These are phyloP conservation scores for Sweltsa coloradensis DNA, from an alignment of 1,140 invertebrate species.

Conservation along the genomic window DNA sequence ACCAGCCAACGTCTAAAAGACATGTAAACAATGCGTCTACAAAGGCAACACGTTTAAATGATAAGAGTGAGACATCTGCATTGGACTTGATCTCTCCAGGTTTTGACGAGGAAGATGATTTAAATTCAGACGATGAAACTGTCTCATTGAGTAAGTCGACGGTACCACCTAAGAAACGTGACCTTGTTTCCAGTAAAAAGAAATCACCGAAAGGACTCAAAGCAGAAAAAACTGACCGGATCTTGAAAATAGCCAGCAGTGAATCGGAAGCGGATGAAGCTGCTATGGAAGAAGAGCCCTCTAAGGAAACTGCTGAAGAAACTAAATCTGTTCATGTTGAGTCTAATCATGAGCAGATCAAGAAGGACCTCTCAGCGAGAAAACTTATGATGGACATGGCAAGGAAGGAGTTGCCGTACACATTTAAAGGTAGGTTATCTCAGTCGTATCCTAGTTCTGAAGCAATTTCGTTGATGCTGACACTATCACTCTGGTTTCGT, in stretches of 20 bases:
- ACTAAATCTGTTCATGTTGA: slow-evolving; percentile 2
- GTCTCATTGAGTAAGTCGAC: no score
- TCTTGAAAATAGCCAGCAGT: slow-evolving; percentile 26
- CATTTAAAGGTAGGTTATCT: slow-evolving; percentile 38
- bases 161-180: no score
- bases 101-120: no score
- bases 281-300: slow-evolving; percentile 14
- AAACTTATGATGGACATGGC: slow-evolving; percentile 44
- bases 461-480: no score
- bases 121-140: no score
- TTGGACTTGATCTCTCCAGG: no score
- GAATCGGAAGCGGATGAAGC: slow-evolving; percentile 20
- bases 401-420: slow-evolving; percentile 52
- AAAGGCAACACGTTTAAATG: slow-evolving; percentile 8
- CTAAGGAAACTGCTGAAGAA: slow-evolving; percentile 14
- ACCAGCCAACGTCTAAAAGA: neutral
- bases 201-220: no score
- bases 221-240: no score
- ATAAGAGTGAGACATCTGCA: slow-evolving; percentile 27
- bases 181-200: no score
- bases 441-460: no score
- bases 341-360: slow-evolving; percentile 18
- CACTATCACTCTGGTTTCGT: no score
- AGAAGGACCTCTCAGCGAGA: slow-evolving; percentile 28
- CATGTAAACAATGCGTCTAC: neutral